Percentiles rank a stretch among this genome's conserved stretches.
Evolutionary conservation across 1,140 invertebrate species (phyloP).

Genomic region (Drosophila dunni): DNA sequence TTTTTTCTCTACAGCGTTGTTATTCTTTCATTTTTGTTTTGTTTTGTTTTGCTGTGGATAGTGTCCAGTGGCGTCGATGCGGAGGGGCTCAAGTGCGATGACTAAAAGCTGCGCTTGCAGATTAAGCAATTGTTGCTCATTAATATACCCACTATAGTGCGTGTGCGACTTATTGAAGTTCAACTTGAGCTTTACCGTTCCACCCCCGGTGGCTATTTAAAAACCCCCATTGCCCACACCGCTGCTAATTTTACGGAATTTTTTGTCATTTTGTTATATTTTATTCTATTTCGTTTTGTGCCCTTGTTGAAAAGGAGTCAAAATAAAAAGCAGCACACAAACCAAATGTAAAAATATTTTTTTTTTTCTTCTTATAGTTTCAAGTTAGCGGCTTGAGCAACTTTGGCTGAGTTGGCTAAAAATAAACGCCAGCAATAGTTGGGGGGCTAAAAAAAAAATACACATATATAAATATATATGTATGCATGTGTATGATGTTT

Average conservation of each 20-base stretch:
- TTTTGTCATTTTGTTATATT: slow-evolving; percentile 63
- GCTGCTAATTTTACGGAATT: slow-evolving; percentile 64
- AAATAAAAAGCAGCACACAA: slow-evolving; percentile 72
- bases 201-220: background rate
- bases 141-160: background rate
- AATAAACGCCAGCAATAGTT: slow-evolving; percentile 77
- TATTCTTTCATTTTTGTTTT: slow-evolving; percentile 81
- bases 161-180: slow-evolving; percentile 1
- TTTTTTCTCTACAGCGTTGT: slow-evolving; percentile 68
- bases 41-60: slow-evolving; percentile 72
- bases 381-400: slow-evolving; percentile 79
- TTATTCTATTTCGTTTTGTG: slow-evolving; percentile 32
- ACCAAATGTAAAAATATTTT: slow-evolving; percentile 78
- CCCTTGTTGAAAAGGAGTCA: slow-evolving; percentile 71
- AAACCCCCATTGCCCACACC: slow-evolving; percentile 21
- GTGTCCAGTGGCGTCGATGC: slow-evolving; percentile 49
- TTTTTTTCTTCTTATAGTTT: slow-evolving; percentile 35
- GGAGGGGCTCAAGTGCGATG: slow-evolving; percentile 2
- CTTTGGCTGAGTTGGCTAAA: slow-evolving; percentile 80
- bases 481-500: slow-evolving; percentile 6
- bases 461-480: slow-evolving; percentile 24
- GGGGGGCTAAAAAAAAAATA: slow-evolving; percentile 20
- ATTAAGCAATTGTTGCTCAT: slow-evolving; percentile 6
- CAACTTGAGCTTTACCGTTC: background rate
- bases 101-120: slow-evolving; percentile 20